Base-by-base conservation (phyloP, 2,888 invertebrate genomes). In the Drosophila multiciliata region DNA sequence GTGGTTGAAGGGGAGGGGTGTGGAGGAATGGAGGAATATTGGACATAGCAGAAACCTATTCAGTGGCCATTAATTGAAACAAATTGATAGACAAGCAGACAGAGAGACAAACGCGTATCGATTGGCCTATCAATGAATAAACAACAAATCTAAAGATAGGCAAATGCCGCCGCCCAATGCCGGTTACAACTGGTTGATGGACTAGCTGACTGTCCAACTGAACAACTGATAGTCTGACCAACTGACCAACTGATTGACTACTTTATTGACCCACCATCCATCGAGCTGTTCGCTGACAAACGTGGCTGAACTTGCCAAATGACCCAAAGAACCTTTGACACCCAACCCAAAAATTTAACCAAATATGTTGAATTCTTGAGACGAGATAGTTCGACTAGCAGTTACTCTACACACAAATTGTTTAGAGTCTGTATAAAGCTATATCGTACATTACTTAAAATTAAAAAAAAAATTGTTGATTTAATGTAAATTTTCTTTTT, bases 31-130 rank as follows among this genome's bases (percentile, higher is more conserved):
- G 9, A 4, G 35, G 11, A 42, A 32, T 17, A 6, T n/a, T 23
- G 26, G 12, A 17, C 36, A 63, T 36, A 65, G 77, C 74, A 67
- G 66, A 81, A 82, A 82, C 75, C 82, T 82, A 80, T 75, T 80
- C 82, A 82, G 68, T 70, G 79, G 45, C 74, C 69, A 83, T 87
- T 87, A 87, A 87, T 87, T 87, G 87, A 89, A 80, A 87, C 87
- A 87, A 89, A 87, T 87, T 87, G 87, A 87, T 61, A 73, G 76
- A 80, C 78, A 55, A 38, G 55, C 33, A 55, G 38, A 52, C 29
- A 11, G 68, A 74, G 68, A 52, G 71, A 71, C 70, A 53, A 64
- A 68, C 80, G 68, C 76, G 60, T 84, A 84, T 84, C 88, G 84
- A 84, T 84, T 87, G 62, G 73, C 36, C 65, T 80, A 83, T 86